These are phyloP conservation scores for Cepphus grylle DNA, from an alignment of 2,113 vertebrate genomes.

Conservation along the genomic window DNA sequence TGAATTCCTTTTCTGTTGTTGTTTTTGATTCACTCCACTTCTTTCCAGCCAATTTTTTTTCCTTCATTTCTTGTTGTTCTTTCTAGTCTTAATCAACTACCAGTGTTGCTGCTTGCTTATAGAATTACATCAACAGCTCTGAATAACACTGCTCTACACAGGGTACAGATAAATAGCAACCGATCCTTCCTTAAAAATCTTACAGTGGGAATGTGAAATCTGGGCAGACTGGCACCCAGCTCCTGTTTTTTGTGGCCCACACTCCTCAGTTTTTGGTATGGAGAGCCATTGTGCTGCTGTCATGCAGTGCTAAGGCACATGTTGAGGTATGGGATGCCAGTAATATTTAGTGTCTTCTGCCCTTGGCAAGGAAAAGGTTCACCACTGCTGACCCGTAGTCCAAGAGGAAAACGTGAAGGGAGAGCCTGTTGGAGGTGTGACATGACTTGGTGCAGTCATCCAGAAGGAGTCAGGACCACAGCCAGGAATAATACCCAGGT, in stretches of 20 bases:
- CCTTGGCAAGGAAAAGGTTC: neutral
- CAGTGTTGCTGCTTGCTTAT: neutral
- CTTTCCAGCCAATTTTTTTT: neutral
- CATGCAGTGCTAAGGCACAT: neutral
- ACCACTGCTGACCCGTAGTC: neutral
- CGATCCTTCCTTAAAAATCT: neutral
- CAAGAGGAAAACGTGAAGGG: neutral
- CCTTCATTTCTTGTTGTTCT: neutral
- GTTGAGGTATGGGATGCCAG: neutral
- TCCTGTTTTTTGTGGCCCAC: neutral
- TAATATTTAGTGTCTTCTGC: neutral
- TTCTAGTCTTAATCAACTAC: neutral
- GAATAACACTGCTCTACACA: neutral
- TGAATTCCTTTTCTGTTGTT: neutral
- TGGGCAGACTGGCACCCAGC: neutral
- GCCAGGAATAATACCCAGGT: slow-evolving; percentile 15
- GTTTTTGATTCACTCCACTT: neutral
- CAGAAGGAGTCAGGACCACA: neutral
- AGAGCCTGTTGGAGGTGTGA: neutral
- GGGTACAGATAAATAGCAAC: neutral
- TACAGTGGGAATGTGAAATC: neutral
- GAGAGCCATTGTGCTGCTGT: neutral
- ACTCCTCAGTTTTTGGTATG: neutral
- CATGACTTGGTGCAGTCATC: neutral
- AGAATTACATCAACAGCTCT: neutral